Conservation (phyloP, 2,888 invertebrate genomes). For the Agrilus biguttatus region DNA sequence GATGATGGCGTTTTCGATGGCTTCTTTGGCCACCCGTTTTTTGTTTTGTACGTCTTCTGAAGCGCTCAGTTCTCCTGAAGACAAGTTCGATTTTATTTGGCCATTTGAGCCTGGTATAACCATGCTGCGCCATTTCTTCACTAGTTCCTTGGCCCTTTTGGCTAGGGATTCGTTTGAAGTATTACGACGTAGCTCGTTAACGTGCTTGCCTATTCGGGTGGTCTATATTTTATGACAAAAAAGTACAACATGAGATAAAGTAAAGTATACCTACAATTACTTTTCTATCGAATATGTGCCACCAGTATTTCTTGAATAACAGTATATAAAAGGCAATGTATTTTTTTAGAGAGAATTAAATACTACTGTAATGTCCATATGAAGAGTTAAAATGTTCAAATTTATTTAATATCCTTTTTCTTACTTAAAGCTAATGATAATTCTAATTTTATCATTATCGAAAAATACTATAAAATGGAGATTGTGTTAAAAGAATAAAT, state of each 20-base stretch:
- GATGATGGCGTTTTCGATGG: conserved; percentile 17
- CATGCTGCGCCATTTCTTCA: conserved; percentile 85
- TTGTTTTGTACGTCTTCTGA: conserved; percentile 9
- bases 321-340: not conserved
- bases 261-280: not conserved
- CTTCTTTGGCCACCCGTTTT: conserved; percentile 10
- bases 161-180: conserved; percentile 74
- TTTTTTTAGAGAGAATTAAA: no score
- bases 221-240: conserved; percentile 40
- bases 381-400: no score
- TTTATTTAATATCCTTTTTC: no score
- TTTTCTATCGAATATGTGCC: not conserved
- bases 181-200: conserved; percentile 81
- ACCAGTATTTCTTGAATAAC: not conserved
- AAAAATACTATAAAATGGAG: no score
- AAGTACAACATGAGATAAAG: conserved; percentile 1
- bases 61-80: conserved; percentile 2
- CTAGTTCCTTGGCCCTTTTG: conserved; percentile 78
- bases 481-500: no score
- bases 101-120: conserved; percentile 46
- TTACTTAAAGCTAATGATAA: no score
- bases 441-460: no score
- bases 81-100: conserved; percentile 17
- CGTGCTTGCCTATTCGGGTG: conserved; percentile 87
- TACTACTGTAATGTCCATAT: no score